Percentiles rank a stretch among this genome's conserved stretches.
phyloP scores from a whole-genome alignment of 1,140 invertebrate species.

The Grapholita molesta region DNA sequence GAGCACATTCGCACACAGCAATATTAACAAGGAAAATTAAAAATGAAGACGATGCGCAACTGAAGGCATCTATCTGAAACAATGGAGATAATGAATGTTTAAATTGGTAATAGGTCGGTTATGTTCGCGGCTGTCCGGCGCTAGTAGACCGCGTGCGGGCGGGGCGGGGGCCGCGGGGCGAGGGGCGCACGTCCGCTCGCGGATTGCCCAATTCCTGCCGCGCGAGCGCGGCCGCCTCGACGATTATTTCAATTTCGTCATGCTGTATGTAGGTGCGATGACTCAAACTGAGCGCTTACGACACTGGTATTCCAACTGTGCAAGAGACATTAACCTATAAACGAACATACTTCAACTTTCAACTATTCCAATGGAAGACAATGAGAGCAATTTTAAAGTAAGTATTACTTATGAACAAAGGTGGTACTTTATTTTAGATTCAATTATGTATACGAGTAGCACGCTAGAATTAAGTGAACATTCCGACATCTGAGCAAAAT shows the following conservation, averaged over 20 bases:
- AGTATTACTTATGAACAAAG: too few species aligned
- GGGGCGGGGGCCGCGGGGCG: slow-evolving; percentile 25
- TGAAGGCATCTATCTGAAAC: slow-evolving; percentile 34
- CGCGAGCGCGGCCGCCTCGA: slow-evolving; percentile 34
- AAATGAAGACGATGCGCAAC: slow-evolving; percentile 4
- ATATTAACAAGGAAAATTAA: background rate
- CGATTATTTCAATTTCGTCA: slow-evolving; percentile 55
- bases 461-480: background rate
- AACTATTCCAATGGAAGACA: background rate
- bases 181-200: slow-evolving; percentile 45
- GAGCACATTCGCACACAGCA: slow-evolving; percentile 3
- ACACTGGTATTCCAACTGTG: slow-evolving; percentile 45
- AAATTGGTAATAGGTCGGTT: slow-evolving; percentile 42
- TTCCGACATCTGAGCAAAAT: background rate
- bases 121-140: slow-evolving; percentile 41
- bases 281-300: slow-evolving; percentile 57
- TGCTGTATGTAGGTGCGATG: slow-evolving; percentile 39
- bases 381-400: too few species aligned
- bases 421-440: too few species aligned
- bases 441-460: background rate
- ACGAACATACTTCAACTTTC: background rate
- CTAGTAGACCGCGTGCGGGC: slow-evolving; percentile 38
- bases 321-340: background rate
- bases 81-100: slow-evolving; percentile 43
- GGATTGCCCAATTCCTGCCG: slow-evolving; percentile 68